These are phyloP conservation scores for Aethes cnicana DNA, from an alignment of 2,888 invertebrate species.

Conservation along the genomic window DNA sequence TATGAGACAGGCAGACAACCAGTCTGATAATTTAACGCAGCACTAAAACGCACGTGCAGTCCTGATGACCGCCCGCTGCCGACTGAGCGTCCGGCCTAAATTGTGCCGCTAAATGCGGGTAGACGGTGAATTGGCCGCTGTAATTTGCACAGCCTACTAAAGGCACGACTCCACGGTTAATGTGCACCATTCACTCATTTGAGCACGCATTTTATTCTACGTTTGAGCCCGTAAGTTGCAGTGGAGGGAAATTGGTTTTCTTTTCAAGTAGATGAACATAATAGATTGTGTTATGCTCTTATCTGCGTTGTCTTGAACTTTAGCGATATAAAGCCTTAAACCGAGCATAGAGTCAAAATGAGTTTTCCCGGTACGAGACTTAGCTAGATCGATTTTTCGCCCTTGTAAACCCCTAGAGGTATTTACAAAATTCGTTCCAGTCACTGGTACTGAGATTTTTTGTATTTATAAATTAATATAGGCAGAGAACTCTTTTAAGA, in stretches of 20 bases:
- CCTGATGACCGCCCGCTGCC: slow-evolving; percentile 47
- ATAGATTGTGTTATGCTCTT: too few species aligned
- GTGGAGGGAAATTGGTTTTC: background rate
- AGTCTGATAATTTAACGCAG: slow-evolving; percentile 50
- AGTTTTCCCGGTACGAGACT: too few species aligned
- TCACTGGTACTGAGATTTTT: too few species aligned
- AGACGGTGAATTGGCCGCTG: slow-evolving; percentile 60
- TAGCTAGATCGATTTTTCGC: too few species aligned
- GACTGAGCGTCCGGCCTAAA: slow-evolving; percentile 67
- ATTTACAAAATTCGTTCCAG: too few species aligned
- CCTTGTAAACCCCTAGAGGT: too few species aligned
- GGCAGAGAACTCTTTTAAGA: too few species aligned
- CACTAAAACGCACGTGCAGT: slow-evolving; percentile 67
- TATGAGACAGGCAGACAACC: slow-evolving; percentile 26
- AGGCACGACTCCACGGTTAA: slow-evolving; percentile 49
- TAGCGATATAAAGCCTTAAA: too few species aligned
- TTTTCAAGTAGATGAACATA: too few species aligned
- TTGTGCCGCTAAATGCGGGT: slow-evolving; percentile 60
- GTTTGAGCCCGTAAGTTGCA: background rate
- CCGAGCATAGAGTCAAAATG: too few species aligned
- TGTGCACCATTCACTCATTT: slow-evolving; percentile 26
- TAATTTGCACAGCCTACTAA: slow-evolving; percentile 53
- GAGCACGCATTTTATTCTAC: slow-evolving; percentile 18
- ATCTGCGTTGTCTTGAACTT: too few species aligned
- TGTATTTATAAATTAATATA: too few species aligned